Evolutionary conservation across 37 sponge, comb jelly and placozoan species (phyloP).

Genomic region (Mnemiopsis leidyi): DNA sequence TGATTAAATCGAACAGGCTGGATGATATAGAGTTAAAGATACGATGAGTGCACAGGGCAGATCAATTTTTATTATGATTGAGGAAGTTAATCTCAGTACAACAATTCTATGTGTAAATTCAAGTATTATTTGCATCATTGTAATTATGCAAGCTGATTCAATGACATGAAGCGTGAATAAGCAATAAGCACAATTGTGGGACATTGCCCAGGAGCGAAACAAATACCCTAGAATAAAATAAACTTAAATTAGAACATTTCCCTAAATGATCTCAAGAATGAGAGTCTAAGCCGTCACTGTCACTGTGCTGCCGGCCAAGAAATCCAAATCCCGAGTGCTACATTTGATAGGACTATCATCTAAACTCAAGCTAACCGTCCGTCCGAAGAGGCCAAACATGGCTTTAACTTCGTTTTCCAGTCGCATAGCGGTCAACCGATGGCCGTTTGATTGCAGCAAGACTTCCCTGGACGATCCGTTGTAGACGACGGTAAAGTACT

Average conservation of each 20-base stretch:
- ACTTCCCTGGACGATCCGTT: constrained; percentile 9
- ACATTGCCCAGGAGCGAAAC: background rate
- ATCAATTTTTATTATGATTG: too few relatives aligned
- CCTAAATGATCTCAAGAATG: background rate
- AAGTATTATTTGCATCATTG: too few relatives aligned
- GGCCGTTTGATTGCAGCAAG: background rate
- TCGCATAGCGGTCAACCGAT: background rate
- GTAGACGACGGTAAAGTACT: constrained; percentile 24
- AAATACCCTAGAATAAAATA: background rate
- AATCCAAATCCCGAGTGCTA: background rate
- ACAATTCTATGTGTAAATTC: too few relatives aligned
- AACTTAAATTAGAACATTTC: background rate
- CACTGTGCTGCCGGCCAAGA: background rate
- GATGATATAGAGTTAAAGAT: too few relatives aligned
- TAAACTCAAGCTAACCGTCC: background rate
- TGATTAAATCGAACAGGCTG: too few relatives aligned
- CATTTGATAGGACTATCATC: background rate
- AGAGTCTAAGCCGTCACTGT: background rate
- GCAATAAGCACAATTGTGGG: too few relatives aligned
- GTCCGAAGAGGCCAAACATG: constrained; percentile 44
- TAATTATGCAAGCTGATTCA: too few relatives aligned
- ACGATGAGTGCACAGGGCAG: too few relatives aligned
- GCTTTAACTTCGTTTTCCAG: constrained; percentile 43
- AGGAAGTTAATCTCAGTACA: too few relatives aligned
- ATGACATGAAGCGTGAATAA: too few relatives aligned